Evolutionary conservation across 2,888 invertebrate genomes (phyloP), one percentile per base, ranked within the genome.

Genomic region (Sympetrum striolatum): DNA sequence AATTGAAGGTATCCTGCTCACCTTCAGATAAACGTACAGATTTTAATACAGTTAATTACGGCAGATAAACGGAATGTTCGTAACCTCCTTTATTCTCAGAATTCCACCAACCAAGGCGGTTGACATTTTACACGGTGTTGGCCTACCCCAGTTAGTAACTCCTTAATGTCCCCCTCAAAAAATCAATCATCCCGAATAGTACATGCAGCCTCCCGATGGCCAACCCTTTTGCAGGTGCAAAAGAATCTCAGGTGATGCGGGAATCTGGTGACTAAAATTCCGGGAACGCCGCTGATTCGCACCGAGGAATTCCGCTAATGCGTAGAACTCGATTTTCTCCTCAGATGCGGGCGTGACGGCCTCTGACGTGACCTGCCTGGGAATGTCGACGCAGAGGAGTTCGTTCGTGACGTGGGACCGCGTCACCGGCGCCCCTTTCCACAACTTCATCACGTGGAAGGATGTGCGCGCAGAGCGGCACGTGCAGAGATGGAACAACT

Each of bases 381-480:
- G 98, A 2, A 96, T 98, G 92, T 96, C 97, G 0, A 97, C 97
- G 0, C 98, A 98, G 93, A 95, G 98, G 92, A 95, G 96, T 92
- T 97, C 97, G 60, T 98, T 98, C 93, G 95, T 97, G 1, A 97
- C 97, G 5, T 98, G 98, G 98, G 96, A 98, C 92, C 95, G 95
- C 92, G 94, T 94, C 90, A 97, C 96, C 18, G 96, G 97, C 0
- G 95, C 95, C 92, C 96, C 96, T 44, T 97, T 96, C 94, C 98
- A 98, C 93, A 97, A 96, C 92, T 97, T 98, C 92, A 97, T 98
- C 92, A 97, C 97, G 31, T 98, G 98, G 98, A 98, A 98, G 93
- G 98, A 98, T 93, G 93, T 97, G 91, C 95, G 98, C 90, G 97
- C 97, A 35, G 96, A 96, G 92, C 94, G 95, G 79, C 94, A 97